These are phyloP conservation scores for Venustaconcha ellipsiformis DNA, from an alignment of 1,140 invertebrate genomes.

Conservation along the genomic window DNA sequence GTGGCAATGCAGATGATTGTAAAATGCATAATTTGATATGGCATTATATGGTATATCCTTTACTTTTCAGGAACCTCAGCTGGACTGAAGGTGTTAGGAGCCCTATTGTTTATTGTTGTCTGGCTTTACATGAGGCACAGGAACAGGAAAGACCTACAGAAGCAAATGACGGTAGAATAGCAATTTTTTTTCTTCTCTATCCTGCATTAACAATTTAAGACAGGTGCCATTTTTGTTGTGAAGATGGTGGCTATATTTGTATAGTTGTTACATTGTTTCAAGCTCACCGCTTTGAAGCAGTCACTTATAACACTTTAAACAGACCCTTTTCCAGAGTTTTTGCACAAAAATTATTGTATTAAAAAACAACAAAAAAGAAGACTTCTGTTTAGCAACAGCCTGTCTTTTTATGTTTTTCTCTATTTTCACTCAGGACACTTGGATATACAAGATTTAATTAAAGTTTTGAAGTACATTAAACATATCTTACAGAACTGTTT, in stretches of 20 bases:
- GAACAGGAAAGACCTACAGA: slow-evolving; percentile 80
- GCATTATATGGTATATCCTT: slow-evolving; percentile 2
- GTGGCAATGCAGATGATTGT: neutral
- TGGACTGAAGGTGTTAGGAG: slow-evolving; percentile 88
- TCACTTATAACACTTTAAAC: too few relatives aligned
- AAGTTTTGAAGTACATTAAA: too few relatives aligned
- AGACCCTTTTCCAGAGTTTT: too few relatives aligned
- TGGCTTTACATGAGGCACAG: slow-evolving; percentile 88
- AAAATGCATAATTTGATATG: neutral
- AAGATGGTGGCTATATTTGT: neutral
- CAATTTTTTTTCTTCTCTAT: neutral
- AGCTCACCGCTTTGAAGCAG: too few relatives aligned
- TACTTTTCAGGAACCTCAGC: slow-evolving; percentile 84
- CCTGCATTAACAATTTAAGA: slow-evolving; percentile 2
- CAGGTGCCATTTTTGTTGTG: neutral
- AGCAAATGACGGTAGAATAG: slow-evolving; percentile 72
- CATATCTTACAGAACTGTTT: too few relatives aligned
- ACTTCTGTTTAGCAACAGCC: too few relatives aligned
- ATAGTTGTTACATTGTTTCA: neutral
- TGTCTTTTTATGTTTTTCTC: too few relatives aligned
- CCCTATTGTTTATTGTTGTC: slow-evolving; percentile 87
- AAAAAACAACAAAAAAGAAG: too few relatives aligned
- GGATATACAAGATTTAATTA: too few relatives aligned
- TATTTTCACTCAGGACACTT: too few relatives aligned
- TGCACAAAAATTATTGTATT: too few relatives aligned